Evolutionary conservation across 2,888 invertebrate species (phyloP), one percentile per base, ranked within the genome.

Genomic region (Idaea dimidiata): DNA sequence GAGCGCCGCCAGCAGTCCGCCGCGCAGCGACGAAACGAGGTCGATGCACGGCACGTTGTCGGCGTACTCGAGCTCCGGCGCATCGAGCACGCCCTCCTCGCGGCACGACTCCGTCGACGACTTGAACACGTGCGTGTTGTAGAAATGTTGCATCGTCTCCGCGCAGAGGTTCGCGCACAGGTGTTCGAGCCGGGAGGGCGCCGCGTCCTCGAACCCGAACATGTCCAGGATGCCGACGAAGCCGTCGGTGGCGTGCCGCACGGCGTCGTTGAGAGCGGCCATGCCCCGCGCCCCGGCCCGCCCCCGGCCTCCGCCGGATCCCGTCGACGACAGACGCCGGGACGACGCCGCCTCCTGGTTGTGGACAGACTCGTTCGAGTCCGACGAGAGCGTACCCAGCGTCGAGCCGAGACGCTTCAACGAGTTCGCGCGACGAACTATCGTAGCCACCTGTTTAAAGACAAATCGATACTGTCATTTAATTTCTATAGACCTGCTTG

Each of bases 111-210:
- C 98, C 70, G 97, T 96, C 72, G 97, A 96, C 18, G 97, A 97
- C 87, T 98, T 98, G 91, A 99, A 98, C 75, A 98, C 97, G 88
- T 98, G 98, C 61, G 98, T 98, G 88, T 98, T 99, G 93, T 98
- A 99, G 88, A 98, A 98, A 88, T 98, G 98, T 86, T 99, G 98
- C 97, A 99, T 97, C 43, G 98, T 98, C 92, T 99, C 99, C 0
- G 98, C 98, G 88, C 98, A 98, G 67, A 99, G 93, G 91, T 99
- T 99, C 77, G 98, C 97, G 90, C 98, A 98, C 65, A 99, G 93
- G 84, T 98, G 98, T 86, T 99, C 98, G 74, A 99, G 93, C 72
- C 97, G 97, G 76, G 97, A 96, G 0, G 97, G 97, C 87, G 96
- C 96, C 33, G 97, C 97, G 83, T 97, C 97, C 91, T 98, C 98